Evolutionary conservation across 2,113 vertebrate genomes (phyloP), one percentile per base, ranked within the genome.

Genomic region (Uropsilus gracilis): DNA sequence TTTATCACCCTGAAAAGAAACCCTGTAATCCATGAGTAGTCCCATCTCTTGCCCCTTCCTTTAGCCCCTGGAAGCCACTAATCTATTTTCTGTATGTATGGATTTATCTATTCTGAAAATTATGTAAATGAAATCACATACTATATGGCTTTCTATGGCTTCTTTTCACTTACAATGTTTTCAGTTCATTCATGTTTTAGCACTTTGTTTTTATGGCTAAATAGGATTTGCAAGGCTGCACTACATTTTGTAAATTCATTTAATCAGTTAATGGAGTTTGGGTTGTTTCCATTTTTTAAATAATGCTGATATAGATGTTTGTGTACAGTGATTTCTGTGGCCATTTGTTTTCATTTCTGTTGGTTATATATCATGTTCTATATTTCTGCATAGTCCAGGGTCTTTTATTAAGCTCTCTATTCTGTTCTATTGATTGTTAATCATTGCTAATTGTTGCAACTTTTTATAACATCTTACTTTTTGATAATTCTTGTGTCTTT

Each of bases 161-260:
- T 75, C 34, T 94, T 95, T 95, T 92, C 16, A 68, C 8, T 84
- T 94, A 87, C 81, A 42, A 63, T 88, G 18, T 96, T 93, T 90
- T 87, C 50, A 73, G 39, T 90, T 88, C 13, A 48, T 85, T 32
- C 32, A 39, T 84, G 5, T 48, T 84, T 37, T 48, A 82, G 28
- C 63, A 46, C 63, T 78, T 82, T 2, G 30, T 73, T 63, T 92
- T 94, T 59, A 34, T 92, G 66, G 20, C 20, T 50, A 53, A 57
- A 32, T 95, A 84, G 34, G 44, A 90, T 32, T 82, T 94, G 32
- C 76, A 77, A 87, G 77, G 30, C 37, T 78, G 20, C 18, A 34
- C 16, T 8, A 4, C 32, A 59, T 84, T 95, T 73, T 91, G 3
- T 93, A 68, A 66, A 77, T 73, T 13, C 13, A 39, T 42, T 81